These are phyloP conservation scores for Bolinopsis microptera DNA, from an alignment of 37 sponge, comb jelly and placozoan genomes.

Conservation along the genomic window DNA sequence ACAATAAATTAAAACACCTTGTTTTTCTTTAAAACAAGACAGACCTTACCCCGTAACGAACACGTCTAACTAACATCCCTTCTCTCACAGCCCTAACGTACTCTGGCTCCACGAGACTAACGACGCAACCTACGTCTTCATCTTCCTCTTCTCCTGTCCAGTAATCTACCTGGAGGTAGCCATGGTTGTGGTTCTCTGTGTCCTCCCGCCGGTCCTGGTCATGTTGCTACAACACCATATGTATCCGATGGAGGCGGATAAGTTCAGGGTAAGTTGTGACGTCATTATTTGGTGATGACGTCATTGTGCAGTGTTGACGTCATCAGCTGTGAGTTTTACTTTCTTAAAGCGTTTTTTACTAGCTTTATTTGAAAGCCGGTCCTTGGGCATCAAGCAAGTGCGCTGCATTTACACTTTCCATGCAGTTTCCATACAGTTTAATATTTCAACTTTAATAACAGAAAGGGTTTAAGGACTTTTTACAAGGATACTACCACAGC, in stretches of 20 bases:
- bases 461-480: too few relatives aligned
- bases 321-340: not conserved
- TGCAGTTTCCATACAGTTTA: too few relatives aligned
- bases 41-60: too few relatives aligned
- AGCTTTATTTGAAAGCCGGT: not conserved
- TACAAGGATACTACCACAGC: too few relatives aligned
- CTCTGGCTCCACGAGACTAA: conserved; percentile 56
- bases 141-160: conserved; percentile 50
- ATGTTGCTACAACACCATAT: conserved; percentile 54
- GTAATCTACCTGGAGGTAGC: not conserved
- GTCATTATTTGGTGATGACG: not conserved
- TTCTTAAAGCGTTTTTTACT: too few relatives aligned
- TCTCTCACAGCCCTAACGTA: conserved; percentile 9
- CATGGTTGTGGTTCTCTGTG: conserved; percentile 7
- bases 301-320: not conserved
- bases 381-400: not conserved
- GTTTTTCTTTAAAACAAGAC: too few relatives aligned
- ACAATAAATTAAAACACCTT: too few relatives aligned
- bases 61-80: too few relatives aligned
- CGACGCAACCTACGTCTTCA: conserved; percentile 32
- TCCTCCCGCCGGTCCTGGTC: conserved; percentile 46
- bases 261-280: conserved; percentile 30
- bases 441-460: too few relatives aligned
- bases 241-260: conserved; percentile 32
- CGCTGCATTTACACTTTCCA: too few relatives aligned